These are phyloP conservation scores for Melanargia galathea DNA, from an alignment of 2,888 invertebrate genomes.

Conservation along the genomic window DNA sequence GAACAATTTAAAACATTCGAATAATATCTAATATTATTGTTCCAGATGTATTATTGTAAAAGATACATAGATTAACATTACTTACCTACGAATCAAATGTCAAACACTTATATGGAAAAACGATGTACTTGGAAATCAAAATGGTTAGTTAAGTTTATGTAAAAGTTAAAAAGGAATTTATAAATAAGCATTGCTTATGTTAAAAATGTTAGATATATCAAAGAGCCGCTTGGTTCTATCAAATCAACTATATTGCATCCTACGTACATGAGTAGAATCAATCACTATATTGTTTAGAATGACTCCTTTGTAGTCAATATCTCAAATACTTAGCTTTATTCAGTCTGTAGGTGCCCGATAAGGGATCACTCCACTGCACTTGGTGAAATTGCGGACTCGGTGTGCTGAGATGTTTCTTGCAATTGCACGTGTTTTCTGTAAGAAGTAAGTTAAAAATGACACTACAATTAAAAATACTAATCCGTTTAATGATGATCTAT, in stretches of 20 bases:
- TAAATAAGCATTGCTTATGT: no score
- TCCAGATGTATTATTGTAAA: neutral
- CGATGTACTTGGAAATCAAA: no score
- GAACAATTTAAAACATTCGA: slow-evolving; percentile 24
- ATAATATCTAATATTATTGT: slow-evolving; percentile 19
- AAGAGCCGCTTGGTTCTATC: neutral
- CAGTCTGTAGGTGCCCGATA: slow-evolving; percentile 75
- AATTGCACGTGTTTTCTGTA: slow-evolving; percentile 18
- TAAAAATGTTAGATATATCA: no score
- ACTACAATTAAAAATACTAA: slow-evolving; percentile 5
- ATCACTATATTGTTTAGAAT: slow-evolving; percentile 5
- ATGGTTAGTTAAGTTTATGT: no score
- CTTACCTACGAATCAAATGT: no score
- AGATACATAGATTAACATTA: neutral
- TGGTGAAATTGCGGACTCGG: slow-evolving; percentile 71
- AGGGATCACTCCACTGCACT: slow-evolving; percentile 57
- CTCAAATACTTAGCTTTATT: slow-evolving; percentile 64
- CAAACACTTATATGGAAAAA: no score
- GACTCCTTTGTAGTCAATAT: slow-evolving; percentile 36
- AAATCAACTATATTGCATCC: no score
- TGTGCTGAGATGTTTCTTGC: slow-evolving; percentile 34
- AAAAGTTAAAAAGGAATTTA: no score
- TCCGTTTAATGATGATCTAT: slow-evolving; percentile 9
- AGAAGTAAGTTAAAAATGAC: slow-evolving; percentile 10
- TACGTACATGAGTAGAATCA: neutral